Conservation (phyloP, 2,888 invertebrate genomes). For the Conchocele bisecta region DNA sequence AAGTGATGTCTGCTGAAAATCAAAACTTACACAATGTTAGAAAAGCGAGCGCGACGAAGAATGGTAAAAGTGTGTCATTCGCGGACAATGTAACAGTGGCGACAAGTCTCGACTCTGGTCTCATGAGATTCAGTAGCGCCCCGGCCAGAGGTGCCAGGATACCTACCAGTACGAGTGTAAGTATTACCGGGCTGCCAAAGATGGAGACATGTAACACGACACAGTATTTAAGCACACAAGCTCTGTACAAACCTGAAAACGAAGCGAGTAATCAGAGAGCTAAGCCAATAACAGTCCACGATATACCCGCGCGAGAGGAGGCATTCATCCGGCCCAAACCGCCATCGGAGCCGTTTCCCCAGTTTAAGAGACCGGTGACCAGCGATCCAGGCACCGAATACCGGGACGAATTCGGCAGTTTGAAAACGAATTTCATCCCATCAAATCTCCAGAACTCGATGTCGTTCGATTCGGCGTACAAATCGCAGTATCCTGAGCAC, state of each 20-base stretch:
- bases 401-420: slow-evolving; percentile 68
- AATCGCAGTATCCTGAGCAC: slow-evolving; percentile 69
- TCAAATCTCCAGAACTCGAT: slow-evolving; percentile 60
- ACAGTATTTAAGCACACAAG: slow-evolving; percentile 72
- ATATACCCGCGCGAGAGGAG: slow-evolving; percentile 12
- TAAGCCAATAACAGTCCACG: slow-evolving; percentile 4
- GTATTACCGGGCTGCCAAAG: background rate
- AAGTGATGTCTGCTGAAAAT: slow-evolving; percentile 78
- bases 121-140: slow-evolving; percentile 62
- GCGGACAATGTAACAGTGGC: slow-evolving; percentile 72
- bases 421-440: slow-evolving; percentile 72
- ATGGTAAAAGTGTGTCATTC: slow-evolving; percentile 72
- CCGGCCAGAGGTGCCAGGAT: slow-evolving; percentile 51
- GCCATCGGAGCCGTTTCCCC: slow-evolving; percentile 7
- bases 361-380: slow-evolving; percentile 51
- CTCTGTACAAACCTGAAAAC: slow-evolving; percentile 63
- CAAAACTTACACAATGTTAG: slow-evolving; percentile 70
- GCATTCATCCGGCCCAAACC: slow-evolving; percentile 22
- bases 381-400: slow-evolving; percentile 64
- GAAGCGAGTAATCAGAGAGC: slow-evolving; percentile 23
- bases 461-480: slow-evolving; percentile 64
- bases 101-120: slow-evolving; percentile 65
- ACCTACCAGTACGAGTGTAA: slow-evolving; percentile 7
- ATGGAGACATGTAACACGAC: slow-evolving; percentile 53
- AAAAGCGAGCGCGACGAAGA: slow-evolving; percentile 49